Percentiles rank a stretch among this genome's conserved stretches.
phyloP scores from a whole-genome alignment of 2,797 vertebrate species.

The Petrocephalus sullivani region DNA sequence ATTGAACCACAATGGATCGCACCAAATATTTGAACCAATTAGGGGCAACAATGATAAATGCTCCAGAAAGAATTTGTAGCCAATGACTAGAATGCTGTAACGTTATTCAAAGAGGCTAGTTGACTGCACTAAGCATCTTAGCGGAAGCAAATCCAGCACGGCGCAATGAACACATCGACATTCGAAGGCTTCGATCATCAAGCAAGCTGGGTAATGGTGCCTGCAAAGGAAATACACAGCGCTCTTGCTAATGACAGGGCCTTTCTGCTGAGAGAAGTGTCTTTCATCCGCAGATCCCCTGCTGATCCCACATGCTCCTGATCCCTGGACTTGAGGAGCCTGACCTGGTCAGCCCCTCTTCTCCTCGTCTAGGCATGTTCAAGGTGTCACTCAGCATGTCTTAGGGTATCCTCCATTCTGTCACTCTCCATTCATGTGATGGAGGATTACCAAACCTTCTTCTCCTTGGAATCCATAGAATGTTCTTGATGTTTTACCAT shows the following conservation, averaged over 20 bases:
- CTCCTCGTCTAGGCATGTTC: not conserved
- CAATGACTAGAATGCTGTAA: not conserved
- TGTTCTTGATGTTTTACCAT: not conserved
- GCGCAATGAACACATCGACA: not conserved
- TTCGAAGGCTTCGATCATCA: not conserved
- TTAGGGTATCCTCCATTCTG: not conserved
- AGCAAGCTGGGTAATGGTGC: not conserved
- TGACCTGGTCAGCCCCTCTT: conserved; percentile 15
- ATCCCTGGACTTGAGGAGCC: not conserved
- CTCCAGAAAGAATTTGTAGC: not conserved
- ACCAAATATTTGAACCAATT: too few species aligned
- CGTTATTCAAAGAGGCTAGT: not conserved
- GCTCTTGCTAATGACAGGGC: not conserved
- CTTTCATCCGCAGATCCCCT: not conserved
- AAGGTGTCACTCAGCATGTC: conserved; percentile 15
- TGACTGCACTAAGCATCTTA: not conserved
- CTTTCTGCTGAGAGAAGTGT: not conserved
- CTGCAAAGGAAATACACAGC: not conserved
- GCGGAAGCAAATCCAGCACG: not conserved
- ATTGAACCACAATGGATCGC: not conserved
- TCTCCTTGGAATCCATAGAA: conserved; percentile 1
- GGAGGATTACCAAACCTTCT: conserved; percentile 8
- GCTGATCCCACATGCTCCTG: not conserved
- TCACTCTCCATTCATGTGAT: not conserved
- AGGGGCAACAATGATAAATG: not conserved